Percentiles rank a stretch among this genome's conserved stretches.
These are phyloP conservation scores for Trachelus iudaicus DNA, from an alignment of 2,888 invertebrate species.

Conservation along the genomic window DNA sequence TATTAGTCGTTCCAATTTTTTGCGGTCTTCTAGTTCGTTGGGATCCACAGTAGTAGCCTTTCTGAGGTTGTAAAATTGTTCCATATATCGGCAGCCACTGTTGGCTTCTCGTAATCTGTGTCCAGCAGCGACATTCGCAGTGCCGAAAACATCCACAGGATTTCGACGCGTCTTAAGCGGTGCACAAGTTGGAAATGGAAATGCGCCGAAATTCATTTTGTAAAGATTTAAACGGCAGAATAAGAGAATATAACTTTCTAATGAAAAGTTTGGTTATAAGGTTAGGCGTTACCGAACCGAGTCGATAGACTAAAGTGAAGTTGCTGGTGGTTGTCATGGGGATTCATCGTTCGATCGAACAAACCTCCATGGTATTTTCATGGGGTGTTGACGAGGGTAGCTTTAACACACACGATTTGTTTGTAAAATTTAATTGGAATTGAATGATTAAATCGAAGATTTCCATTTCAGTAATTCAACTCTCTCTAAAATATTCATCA, in stretches of 20 bases:
- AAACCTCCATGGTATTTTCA: background rate
- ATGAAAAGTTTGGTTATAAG: background rate
- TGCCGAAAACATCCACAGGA: slow-evolving; percentile 39
- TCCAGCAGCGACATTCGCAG: slow-evolving; percentile 40
- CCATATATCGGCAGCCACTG: slow-evolving; percentile 20
- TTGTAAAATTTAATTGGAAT: background rate
- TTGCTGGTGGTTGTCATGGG: background rate
- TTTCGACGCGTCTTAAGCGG: slow-evolving; percentile 27
- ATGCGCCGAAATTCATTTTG: slow-evolving; percentile 15
- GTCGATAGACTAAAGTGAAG: background rate
- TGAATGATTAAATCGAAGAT: background rate
- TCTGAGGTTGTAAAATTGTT: slow-evolving; percentile 17
- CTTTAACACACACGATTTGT: background rate
- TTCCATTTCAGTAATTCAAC: background rate
- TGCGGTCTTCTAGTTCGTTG: slow-evolving; percentile 20
- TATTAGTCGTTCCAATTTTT: slow-evolving; percentile 30
- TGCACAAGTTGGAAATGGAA: slow-evolving; percentile 23
- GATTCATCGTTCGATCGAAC: background rate
- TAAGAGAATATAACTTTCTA: background rate
- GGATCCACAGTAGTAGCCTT: slow-evolving; percentile 10
- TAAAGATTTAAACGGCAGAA: background rate
- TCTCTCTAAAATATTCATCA: background rate
- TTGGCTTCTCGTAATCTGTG: slow-evolving; percentile 40
- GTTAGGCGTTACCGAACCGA: background rate
- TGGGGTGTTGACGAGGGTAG: background rate